Base-by-base conservation (phyloP, 2,888 invertebrate genomes). In the Watsonalla binaria region DNA sequence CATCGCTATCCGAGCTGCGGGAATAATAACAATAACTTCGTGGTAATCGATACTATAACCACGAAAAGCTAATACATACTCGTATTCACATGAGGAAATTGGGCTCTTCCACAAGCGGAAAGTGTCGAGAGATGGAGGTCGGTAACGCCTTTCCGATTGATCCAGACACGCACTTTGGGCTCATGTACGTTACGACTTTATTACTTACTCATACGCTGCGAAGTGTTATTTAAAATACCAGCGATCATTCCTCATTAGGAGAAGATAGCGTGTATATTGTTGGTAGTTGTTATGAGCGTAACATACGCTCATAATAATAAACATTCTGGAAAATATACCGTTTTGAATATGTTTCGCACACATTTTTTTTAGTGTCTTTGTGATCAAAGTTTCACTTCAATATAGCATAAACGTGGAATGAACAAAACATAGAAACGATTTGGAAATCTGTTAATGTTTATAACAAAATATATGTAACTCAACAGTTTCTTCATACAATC, bases 41-140 rank as follows among this genome's bases (percentile, higher is more conserved):
- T 6, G 14, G 9, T 37, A 15, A 49, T 39, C 14, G 15, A 15
- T 15, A 13, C 14, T 39, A 35, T 15, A 14, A 49, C 37, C 5
- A 39, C 37, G 37, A 15, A 49, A 39, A 48, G 48, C 15, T 37
- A 48, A 35, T 48, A 24, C 42, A 47, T 24, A 45, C 5, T 47
- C 24, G 47, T 47, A 71, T 66, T 63, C 59, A 61, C 62, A 61
- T 62, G 70, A 72, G 76, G 74, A 76, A 76, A 76, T 76, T 70
- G 70, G 66, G 58, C 70, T 67, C 65, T 68, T 66, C 65, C 60
- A 66, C 60, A 57, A 63, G 67, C 65, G 70, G 65, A 65, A 68
- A 59, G 56, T 57, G 59, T 58, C 39, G 58, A 57, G 60, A 66
- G 54, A 53, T 47, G 60, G 60, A 58, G 59, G 60, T 62, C 61